Evolutionary conservation across 30 jellyfish, hydroid and myxozoan species (phyloP).

Genomic region (Hydractinia symbiolongicarpus): DNA sequence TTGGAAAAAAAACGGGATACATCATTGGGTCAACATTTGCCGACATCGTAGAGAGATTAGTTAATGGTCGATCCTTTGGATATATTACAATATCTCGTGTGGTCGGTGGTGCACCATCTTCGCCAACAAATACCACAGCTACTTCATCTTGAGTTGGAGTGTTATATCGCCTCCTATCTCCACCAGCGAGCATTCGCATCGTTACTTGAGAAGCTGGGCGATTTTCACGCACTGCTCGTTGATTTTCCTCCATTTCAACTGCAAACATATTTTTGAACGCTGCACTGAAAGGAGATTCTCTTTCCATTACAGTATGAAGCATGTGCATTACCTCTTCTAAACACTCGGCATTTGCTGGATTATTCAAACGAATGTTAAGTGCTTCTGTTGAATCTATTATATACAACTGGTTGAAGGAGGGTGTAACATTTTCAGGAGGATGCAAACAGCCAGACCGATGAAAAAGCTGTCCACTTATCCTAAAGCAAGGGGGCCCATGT

Average conservation of each 20-base stretch:
- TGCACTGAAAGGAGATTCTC: too few species aligned
- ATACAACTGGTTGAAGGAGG: background rate
- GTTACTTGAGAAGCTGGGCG: background rate
- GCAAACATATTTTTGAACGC: too few species aligned
- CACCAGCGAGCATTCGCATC: conserved; percentile 14
- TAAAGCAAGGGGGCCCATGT: background rate
- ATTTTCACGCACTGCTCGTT: background rate
- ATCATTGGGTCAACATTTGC: too few species aligned
- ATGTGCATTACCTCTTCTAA: background rate
- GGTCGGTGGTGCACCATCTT: background rate
- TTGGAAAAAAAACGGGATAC: too few species aligned
- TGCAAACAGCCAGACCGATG: background rate
- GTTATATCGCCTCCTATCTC: conserved; percentile 8
- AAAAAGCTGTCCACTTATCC: background rate
- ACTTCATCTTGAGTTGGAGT: conserved; percentile 39
- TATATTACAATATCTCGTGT: conserved; percentile 49
- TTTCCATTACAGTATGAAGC: too few species aligned
- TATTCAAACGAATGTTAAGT: conserved; percentile 8
- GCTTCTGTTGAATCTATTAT: conserved; percentile 11
- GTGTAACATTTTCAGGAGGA: too few species aligned
- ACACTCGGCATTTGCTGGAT: conserved; percentile 12
- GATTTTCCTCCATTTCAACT: too few species aligned
- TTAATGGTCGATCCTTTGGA: conserved; percentile 16
- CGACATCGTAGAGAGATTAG: too few species aligned
- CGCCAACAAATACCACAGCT: conserved; percentile 61